Base-by-base conservation (phyloP, 1,140 invertebrate genomes). In the Chironomus tepperi region DNA sequence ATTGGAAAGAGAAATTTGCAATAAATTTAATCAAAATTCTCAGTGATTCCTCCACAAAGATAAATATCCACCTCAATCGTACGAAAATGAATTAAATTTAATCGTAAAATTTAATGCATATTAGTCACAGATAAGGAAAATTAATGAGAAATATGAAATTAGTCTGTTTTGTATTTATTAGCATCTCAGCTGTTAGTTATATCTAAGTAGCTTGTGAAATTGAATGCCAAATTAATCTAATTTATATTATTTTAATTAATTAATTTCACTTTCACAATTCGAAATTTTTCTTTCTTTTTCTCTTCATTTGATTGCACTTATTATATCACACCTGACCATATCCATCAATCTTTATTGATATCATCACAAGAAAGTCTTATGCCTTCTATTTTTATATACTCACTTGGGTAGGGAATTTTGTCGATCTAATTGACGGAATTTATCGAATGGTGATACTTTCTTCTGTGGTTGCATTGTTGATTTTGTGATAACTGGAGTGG, bases 381-480 rank as follows among this genome's bases (percentile, higher is more conserved):
- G 24, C 24, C n/a, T 76, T 42, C 65, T 21, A 43, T 64, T 74
- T 43, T 67, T n/a, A 75, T n/a, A n/a, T 81, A 80, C 84, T 86
- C 87, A 94, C 92, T 90, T 93, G 83, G 91, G 89, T 77, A 86
- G 84, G 79, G 91, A 92, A 81, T 91, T 91, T 83, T 93, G 91
- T 81, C 91, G 89, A 83, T 96, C 93, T 82, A 95, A 87, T 86
- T 95, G 92, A 80, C 90, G 89, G 85, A 96, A 95, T 85, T 95
- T 95, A 80, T 91, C 89, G 84, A 95, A 94, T 75, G 93, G 91
- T 78, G 92, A 93, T 79, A 91, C 87, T 75, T 90, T 87, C 82
- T 91, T 91, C 75, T 84, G 78, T 79, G 85, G 85, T 85, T 82
- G 83, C 80, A 83, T 83, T 76, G 83, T 85, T 77, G 85, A 83